Evolutionary conservation across 2,888 invertebrate genomes (phyloP), one percentile per base, ranked within the genome.

Genomic region (Hedya salicella): DNA sequence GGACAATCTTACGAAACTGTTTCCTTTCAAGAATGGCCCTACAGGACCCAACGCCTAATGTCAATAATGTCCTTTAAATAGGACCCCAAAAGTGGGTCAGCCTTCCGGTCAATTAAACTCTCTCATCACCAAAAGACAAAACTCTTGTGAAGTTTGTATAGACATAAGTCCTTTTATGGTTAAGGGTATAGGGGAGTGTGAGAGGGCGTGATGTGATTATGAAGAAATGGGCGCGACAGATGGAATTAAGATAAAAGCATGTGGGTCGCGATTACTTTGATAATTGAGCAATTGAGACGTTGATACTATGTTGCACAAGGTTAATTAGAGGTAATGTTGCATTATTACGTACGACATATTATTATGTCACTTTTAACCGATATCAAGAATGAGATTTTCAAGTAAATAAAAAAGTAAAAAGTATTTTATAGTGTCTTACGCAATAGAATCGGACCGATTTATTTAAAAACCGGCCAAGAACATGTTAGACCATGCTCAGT

Each of bases 11-110:
- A 17, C 3, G 3, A 19, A 44, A 19, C n/a, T 44, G 11, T 48
- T 3, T 19, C 1, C 6, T 9, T 19, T 39, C 48, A 49, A 11
- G 39, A 60, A 40, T 39, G 14, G 11, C 39, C 49, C 3, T 8
- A 39, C 6, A 13, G 21, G 2, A 0, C 16, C 11, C 8, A 49
- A 5, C 19, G 13, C 49, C 30, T 30, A 25, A 25, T 56, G 32
- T 42, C 42, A 61, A 50, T 61, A 50, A 42, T 17, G 40, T 30
- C 42, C 36, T 39, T 39, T 46, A 54, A 62, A 62, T 54, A 62
- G 46, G 32, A n/a, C 39, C 62, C 21, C 42, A 25, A 54, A 52
- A 49, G 49, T 57, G 42, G 63, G 57, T 57, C 57, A 40, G 0
- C 57, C 49, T 42, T 64, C 49, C 36, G 42, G 49, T 50, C 36